Conservation (phyloP, 2,888 invertebrate species). For the Branchipolynoe longqiensis region DNA sequence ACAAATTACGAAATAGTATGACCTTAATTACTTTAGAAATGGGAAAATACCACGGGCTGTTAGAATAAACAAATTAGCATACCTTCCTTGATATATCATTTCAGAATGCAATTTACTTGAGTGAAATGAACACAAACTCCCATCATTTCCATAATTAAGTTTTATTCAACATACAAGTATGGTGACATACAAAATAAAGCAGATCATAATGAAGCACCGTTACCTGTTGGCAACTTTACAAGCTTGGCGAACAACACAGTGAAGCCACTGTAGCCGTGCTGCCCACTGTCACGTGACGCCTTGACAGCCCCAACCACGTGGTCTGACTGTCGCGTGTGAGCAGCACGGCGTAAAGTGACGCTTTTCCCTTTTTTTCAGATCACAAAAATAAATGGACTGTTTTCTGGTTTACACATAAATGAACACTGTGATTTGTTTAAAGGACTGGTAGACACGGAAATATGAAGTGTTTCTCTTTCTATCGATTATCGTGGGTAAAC, state of each 20-base stretch:
- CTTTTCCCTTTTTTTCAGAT: conserved; percentile 38
- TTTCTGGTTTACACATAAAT: conserved; percentile 50
- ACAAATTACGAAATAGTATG: too few relatives aligned
- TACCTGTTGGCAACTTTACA: conserved; percentile 9
- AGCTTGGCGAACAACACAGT: conserved; percentile 52
- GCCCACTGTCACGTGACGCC: neutral
- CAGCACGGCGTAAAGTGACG: conserved; percentile 6
- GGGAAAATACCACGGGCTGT: neutral
- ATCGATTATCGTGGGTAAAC: too few relatives aligned
- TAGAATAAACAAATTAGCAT: neutral
- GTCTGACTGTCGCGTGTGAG: neutral
- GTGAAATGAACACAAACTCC: neutral
- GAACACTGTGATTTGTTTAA: conserved; percentile 40
- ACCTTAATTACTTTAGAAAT: neutral
- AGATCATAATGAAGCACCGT: conserved; percentile 12
- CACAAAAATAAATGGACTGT: conserved; percentile 54
- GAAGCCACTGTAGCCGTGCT: conserved; percentile 24
- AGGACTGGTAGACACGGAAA: conserved; percentile 39
- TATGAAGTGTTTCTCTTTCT: conserved; percentile 11
- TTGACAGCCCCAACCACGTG: too few relatives aligned
- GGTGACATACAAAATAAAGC: conserved; percentile 63
- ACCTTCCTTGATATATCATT: neutral
- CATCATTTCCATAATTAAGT: conserved; percentile 57
- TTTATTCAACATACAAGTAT: conserved; percentile 62
- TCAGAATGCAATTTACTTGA: neutral